phyloP scores from a whole-genome alignment of 2,113 vertebrate genomes.

The Myxocyprinus asiaticus region DNA sequence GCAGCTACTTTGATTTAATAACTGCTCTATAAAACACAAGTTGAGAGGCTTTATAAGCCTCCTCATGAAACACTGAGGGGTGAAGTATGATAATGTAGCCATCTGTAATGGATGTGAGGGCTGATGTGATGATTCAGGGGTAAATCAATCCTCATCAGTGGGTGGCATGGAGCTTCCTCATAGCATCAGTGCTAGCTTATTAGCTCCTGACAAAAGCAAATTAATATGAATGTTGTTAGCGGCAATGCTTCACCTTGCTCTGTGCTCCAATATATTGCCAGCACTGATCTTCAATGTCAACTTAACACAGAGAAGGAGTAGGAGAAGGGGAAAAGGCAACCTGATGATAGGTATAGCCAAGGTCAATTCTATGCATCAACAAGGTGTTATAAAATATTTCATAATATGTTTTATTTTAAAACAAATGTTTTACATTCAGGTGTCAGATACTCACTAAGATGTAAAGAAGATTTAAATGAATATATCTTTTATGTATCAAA shows the following conservation, averaged over 20 bases:
- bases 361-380: neutral
- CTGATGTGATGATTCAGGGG: constrained; percentile 36
- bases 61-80: constrained; percentile 10
- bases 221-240: constrained; percentile 49
- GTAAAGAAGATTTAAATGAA: too few species aligned
- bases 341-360: neutral
- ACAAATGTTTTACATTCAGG: too few species aligned
- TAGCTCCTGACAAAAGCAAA: constrained; percentile 51
- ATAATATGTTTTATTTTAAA: too few species aligned
- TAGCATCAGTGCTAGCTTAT: constrained; percentile 46
- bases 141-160: constrained; percentile 50
- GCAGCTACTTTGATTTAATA: constrained; percentile 46
- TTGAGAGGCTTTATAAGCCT: constrained; percentile 29
- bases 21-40: constrained; percentile 31
- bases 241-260: constrained; percentile 11
- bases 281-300: constrained; percentile 40
- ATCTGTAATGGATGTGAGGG: constrained; percentile 36
- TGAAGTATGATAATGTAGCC: constrained; percentile 35
- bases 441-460: too few species aligned
- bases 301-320: neutral
- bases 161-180: constrained; percentile 18
- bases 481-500: too few species aligned
- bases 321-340: neutral
- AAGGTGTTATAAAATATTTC: neutral
- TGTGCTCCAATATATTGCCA: neutral